phyloP scores from a whole-genome alignment of 2,113 vertebrate genomes.

The Lepisosteus osseus region DNA sequence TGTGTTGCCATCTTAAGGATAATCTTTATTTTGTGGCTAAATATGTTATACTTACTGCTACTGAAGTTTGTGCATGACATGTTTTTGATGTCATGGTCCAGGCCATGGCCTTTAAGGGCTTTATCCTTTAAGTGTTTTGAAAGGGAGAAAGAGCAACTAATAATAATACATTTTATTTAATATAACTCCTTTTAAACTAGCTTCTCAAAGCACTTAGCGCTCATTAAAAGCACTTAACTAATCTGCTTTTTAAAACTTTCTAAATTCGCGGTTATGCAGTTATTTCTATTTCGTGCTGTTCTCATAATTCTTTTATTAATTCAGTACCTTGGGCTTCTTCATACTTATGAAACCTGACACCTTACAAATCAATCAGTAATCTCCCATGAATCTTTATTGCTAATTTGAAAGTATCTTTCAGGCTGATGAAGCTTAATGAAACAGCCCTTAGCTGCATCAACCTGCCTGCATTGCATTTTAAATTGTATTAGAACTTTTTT shows the following conservation, averaged over 20 bases:
- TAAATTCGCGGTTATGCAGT: background rate
- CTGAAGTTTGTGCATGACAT: too few species aligned
- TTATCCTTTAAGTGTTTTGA: too few species aligned
- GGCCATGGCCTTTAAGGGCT: too few species aligned
- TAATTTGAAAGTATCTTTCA: slow-evolving; percentile 14
- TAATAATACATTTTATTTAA: too few species aligned
- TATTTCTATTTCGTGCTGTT: background rate
- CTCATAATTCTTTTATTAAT: background rate
- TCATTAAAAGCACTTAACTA: background rate
- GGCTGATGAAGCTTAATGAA: slow-evolving; percentile 2
- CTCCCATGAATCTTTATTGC: slow-evolving; percentile 33
- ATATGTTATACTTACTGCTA: too few species aligned
- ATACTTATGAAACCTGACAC: background rate
- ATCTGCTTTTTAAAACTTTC: background rate
- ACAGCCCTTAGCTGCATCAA: too few species aligned
- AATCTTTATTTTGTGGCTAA: too few species aligned
- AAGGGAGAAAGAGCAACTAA: too few species aligned
- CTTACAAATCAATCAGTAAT: slow-evolving; percentile 8
- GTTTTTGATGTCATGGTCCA: too few species aligned
- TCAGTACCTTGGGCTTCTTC: slow-evolving; percentile 3
- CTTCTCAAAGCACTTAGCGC: too few species aligned
- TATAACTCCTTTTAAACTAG: too few species aligned
- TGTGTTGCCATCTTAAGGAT: too few species aligned
- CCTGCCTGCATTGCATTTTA: background rate
- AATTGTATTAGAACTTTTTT: background rate